Evolutionary conservation across 1,140 invertebrate species (phyloP), one percentile per base, ranked within the genome.

Genomic region (Hypsibius dujardini): DNA sequence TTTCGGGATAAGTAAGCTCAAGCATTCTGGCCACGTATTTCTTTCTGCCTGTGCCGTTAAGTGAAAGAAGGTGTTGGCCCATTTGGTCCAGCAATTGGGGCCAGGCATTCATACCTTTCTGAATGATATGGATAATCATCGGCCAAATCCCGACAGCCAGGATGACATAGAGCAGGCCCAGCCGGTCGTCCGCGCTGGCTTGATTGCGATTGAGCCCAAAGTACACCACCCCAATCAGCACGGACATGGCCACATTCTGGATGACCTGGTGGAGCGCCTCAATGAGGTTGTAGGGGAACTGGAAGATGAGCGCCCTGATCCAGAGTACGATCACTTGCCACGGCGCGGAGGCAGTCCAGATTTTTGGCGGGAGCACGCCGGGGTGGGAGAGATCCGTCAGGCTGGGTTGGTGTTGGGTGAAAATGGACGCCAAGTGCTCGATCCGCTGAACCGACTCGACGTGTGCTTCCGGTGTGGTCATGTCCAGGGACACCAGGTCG

Each of bases 361-460:
- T 80, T 15, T 84, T 82, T 2, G 87, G 84, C 1, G 88, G 88
- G 15, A 90, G 81, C 2, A 84, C 80, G 45, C 86, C 85, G 0
- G 88, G 87, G 46, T 88, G 87, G 1, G 87, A 87, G 12, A 88
- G 87, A 75, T 90, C 87, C 40, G 84, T 84, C 7, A 90, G 77
- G 3, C 72, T 71, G 72, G 86, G 82, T 72, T 85, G 84, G 70
- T 86, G 82, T 60, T 84, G 79, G 74, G 84, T 81, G 74, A 88
- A 90, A 70, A 91, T 83, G 74, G 91, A 89, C 1, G 90, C 89
- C 56, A 95, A 78, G 70, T 90, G 88, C 77, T 92, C 89, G 69
- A 95, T 92, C 73, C 92, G 84, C 73, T 92, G 90, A 14, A 90
- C 92, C 0, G 92, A 95, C 79, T 95, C 92, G 69, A 93, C 77